Evolutionary conservation across 2,797 vertebrate species (phyloP).

Genomic region (Lepilemur septentrionalis): DNA sequence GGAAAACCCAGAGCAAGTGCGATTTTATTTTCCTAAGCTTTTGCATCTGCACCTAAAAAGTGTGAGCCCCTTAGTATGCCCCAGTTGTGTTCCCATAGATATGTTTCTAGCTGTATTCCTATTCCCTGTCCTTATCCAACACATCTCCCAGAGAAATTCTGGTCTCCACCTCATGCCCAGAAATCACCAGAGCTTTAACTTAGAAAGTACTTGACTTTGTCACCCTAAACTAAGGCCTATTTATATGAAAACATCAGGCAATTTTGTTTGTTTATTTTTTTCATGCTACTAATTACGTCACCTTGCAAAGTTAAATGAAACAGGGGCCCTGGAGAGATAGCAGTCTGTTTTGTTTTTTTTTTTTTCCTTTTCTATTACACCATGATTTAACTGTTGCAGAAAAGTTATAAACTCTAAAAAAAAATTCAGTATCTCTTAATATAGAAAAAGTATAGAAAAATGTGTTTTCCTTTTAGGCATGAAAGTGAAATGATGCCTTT

Average conservation of each 20-base stretch:
- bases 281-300: not conserved
- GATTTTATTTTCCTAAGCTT: not conserved
- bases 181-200: not conserved
- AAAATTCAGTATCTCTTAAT: not conserved
- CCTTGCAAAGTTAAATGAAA: not conserved
- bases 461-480: not conserved
- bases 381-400: not conserved
- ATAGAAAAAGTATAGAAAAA: not conserved
- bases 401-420: not conserved
- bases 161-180: not conserved
- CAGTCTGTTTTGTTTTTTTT: not conserved
- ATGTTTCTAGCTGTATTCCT: not conserved
- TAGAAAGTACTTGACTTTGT: not conserved
- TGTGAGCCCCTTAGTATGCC: too few species aligned
- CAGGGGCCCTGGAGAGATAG: not conserved
- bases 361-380: not conserved
- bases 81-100: not conserved
- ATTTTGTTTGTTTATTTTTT: not conserved
- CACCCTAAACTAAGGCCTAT: not conserved
- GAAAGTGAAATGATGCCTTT: not conserved
- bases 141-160: not conserved
- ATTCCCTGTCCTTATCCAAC: not conserved
- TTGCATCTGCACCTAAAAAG: not conserved
- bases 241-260: not conserved
- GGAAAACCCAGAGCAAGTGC: not conserved